phyloP scores from a whole-genome alignment of 2,797 vertebrate species.

The Poecilia wingei region DNA sequence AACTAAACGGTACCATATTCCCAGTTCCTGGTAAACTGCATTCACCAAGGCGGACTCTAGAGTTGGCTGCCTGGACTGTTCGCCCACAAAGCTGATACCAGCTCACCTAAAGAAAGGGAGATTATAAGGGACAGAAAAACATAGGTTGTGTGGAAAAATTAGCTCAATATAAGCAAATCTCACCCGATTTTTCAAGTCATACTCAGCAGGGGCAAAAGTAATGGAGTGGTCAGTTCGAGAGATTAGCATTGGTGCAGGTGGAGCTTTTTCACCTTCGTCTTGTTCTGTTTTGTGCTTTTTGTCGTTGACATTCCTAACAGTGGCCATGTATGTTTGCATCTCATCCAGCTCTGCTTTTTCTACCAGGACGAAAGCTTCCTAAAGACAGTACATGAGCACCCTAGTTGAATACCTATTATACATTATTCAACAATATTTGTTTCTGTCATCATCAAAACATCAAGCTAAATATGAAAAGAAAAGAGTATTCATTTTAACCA shows the following conservation, averaged over 20 bases:
- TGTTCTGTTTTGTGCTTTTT: constrained; percentile 54
- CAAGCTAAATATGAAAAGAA: not conserved
- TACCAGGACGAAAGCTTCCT: constrained; percentile 87
- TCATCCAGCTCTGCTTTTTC: constrained; percentile 88
- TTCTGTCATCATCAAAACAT: constrained; percentile 2
- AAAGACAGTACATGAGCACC: constrained; percentile 12
- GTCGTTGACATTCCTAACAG: constrained; percentile 34
- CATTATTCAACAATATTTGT: not conserved
- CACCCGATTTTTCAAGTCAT: constrained; percentile 83
- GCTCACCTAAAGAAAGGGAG: constrained; percentile 79
- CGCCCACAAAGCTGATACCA: constrained; percentile 91
- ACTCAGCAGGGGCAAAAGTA: constrained; percentile 86
- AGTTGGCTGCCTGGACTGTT: constrained; percentile 79
- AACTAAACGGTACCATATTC: constrained; percentile 80
- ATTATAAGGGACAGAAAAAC: not conserved
- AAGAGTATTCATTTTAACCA: not conserved
- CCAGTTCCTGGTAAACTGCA: constrained; percentile 87
- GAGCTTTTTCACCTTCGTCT: constrained; percentile 69
- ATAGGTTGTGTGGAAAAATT: not conserved
- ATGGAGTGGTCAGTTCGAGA: constrained; percentile 84
- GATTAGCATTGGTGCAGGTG: constrained; percentile 88
- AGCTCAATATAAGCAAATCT: constrained; percentile 44
- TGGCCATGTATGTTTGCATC: constrained; percentile 73
- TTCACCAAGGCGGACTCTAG: constrained; percentile 89
- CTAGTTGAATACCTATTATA: not conserved